Conservation (phyloP, 2,113 vertebrate species). For the Prionailurus bengalensis region DNA sequence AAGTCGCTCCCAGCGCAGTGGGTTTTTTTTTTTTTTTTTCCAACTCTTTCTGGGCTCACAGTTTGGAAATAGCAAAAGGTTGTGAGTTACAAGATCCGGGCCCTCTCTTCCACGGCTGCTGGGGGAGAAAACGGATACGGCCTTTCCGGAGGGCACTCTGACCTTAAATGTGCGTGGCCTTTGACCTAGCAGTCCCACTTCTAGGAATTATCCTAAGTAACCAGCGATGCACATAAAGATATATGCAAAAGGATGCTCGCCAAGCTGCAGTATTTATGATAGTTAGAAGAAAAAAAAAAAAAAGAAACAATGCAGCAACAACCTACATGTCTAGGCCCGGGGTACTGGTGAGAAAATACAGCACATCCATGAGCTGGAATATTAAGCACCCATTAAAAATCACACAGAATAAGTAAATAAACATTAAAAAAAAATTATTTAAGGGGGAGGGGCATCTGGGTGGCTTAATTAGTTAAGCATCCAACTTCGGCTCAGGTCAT, state of each 20-base stretch:
- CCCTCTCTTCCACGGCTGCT: background rate
- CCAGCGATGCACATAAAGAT: background rate
- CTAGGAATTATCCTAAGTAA: conserved; percentile 66
- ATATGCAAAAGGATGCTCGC: fast-evolving
- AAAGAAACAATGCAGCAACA: background rate
- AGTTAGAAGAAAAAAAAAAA: background rate
- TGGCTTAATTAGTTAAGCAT: no score
- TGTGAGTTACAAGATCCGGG: conserved; percentile 66
- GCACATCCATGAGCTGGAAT: background rate
- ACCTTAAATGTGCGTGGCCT: conserved; percentile 30
- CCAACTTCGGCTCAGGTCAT: no score
- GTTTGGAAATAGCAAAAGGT: conserved; percentile 75
- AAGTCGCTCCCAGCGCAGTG: conserved; percentile 65
- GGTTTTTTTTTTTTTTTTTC: conserved; percentile 25
- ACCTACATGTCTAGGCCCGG: background rate
- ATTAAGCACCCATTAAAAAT: background rate
- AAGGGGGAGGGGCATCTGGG: no score
- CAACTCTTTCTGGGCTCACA: conserved; percentile 70
- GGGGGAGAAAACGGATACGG: conserved; percentile 50
- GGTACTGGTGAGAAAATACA: background rate
- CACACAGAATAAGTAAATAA: background rate
- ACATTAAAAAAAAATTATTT: no score
- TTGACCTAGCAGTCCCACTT: conserved; percentile 60
- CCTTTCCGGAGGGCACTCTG: conserved; percentile 48
- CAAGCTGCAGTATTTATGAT: background rate